Conservation (phyloP, 2,797 vertebrate species). For the Megalops cyprinoides region DNA sequence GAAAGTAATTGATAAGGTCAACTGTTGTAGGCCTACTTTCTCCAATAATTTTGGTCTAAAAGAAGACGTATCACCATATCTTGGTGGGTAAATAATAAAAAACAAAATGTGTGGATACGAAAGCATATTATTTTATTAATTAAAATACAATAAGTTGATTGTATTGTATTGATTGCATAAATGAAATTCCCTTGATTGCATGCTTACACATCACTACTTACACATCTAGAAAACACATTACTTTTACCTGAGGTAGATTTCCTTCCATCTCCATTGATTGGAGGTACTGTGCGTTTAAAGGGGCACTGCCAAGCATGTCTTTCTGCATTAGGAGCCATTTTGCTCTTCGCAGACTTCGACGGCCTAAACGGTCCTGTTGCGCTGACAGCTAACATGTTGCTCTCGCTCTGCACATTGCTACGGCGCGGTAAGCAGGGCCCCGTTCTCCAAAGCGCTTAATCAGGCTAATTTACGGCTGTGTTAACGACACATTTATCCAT, state of each 20-base stretch:
- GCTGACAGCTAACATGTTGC: background rate
- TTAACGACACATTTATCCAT: constrained; percentile 20
- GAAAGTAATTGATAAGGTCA: too few relatives aligned
- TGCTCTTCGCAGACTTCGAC: background rate
- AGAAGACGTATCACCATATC: too few relatives aligned
- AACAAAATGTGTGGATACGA: too few relatives aligned
- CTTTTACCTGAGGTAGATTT: background rate
- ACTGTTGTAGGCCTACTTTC: too few relatives aligned
- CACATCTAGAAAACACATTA: background rate
- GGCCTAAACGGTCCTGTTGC: background rate
- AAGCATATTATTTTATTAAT: too few relatives aligned
- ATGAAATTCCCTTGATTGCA: background rate
- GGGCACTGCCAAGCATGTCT: background rate
- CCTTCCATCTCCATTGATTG: too few relatives aligned
- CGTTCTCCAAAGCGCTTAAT: background rate
- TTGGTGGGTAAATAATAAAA: too few relatives aligned
- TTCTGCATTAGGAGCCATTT: background rate
- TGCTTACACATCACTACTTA: background rate
- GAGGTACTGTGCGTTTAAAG: background rate
- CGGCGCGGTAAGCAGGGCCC: background rate
- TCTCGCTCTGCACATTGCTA: background rate
- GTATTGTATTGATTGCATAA: too few relatives aligned
- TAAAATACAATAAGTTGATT: too few relatives aligned
- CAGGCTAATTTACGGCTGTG: background rate
- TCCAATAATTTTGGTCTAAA: too few relatives aligned